Base-by-base conservation (phyloP, 2,113 vertebrate species). In the Tragelaphus strepsiceros region DNA sequence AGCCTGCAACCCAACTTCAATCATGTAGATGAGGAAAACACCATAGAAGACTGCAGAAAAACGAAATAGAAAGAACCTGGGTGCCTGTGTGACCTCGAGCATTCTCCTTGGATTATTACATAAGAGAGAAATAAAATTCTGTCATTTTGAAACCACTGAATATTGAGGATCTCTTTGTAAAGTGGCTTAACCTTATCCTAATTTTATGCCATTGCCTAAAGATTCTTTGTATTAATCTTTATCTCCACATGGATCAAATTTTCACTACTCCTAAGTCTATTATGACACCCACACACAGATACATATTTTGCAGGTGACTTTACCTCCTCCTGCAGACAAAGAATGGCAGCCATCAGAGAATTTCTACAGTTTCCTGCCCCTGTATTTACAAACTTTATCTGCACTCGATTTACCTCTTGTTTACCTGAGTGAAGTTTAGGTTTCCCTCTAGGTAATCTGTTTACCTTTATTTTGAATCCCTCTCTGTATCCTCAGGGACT, bases 151-250 rank as follows among this genome's bases (percentile, higher is more conserved):
- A 97, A 56, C 62, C 54, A 43, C 46, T n/a, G 54, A 95, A 64
- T 91, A n/a, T 54, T 94, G 49, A 97, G n/a, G 5, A 64, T 91
- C 91, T 96, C 61, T 87, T 82, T 97, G 22, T 97, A 82, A 93
- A 84, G 49, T 80, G 78, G 21, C 16, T 30, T 56, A 54, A 74
- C 21, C 17, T 90, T 90, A 85, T 46, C 51, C 32, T 91, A 85
- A 46, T 46, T 91, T 24, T 83, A 80, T 4, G 30, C 54, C 74
- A 49, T 80, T 93, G 46, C 59, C 59, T 81, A 54, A 46, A 85
- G 43, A n/a, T 91, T 88, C 24, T 82, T 94, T 16, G 19, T 56
- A 24, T 84, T 89, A 71, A 21, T 64, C 32, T 90, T 62, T 56
- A 51, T 56, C 22, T 94, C 30, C 6, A 61, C 12, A 61, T 88